phyloP scores from a whole-genome alignment of 2,797 vertebrate genomes.

The Masticophis lateralis region DNA sequence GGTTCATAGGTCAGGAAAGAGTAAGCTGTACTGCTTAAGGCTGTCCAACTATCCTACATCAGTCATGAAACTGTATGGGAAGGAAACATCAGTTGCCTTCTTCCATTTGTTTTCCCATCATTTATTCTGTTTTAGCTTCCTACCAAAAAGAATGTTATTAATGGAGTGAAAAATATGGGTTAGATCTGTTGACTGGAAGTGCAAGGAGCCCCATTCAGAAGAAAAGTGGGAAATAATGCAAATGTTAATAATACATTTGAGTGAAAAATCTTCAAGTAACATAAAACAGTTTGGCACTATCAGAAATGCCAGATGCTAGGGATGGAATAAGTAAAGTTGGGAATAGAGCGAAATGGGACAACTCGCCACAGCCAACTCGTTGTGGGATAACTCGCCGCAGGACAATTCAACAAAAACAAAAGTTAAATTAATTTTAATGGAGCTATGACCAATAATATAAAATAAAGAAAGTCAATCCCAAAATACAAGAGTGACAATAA shows the following conservation, averaged over 20 bases:
- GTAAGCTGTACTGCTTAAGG: background rate
- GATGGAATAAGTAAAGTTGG: background rate
- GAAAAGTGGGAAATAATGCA: background rate
- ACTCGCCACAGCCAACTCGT: too few relatives aligned
- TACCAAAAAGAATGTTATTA: background rate
- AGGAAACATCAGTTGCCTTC: background rate
- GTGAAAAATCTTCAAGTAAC: background rate
- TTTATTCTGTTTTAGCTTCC: background rate
- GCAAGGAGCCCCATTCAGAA: background rate
- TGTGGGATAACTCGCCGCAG: too few relatives aligned
- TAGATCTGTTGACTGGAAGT: background rate
- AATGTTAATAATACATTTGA: slow-evolving; percentile 13
- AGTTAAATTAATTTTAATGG: too few relatives aligned
- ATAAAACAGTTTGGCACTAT: slow-evolving; percentile 31
- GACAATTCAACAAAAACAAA: too few relatives aligned
- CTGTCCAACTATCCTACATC: background rate
- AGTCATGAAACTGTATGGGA: background rate
- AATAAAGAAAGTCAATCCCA: too few relatives aligned
- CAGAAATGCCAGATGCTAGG: background rate
- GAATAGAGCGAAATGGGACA: background rate
- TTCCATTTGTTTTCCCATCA: background rate
- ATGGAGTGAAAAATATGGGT: background rate
- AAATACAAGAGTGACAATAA: too few relatives aligned
- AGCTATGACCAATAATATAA: too few relatives aligned
- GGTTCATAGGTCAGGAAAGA: background rate